These are phyloP conservation scores for Spea hammondii DNA, from an alignment of 2,797 vertebrate species.

Conservation along the genomic window DNA sequence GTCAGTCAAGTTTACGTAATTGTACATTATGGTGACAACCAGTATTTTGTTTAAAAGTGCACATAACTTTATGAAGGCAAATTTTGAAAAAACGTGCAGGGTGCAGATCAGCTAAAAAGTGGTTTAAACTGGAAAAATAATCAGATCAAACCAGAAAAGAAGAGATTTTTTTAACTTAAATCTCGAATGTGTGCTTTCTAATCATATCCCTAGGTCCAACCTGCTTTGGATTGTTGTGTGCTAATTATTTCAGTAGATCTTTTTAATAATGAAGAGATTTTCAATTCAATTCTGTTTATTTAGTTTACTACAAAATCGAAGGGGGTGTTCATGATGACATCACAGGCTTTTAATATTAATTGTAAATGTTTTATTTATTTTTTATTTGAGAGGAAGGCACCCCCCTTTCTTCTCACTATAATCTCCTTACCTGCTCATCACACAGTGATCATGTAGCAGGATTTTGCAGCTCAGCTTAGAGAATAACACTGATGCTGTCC, in stretches of 20 bases:
- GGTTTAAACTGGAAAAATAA: constrained; percentile 5
- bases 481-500: no score
- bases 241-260: not conserved
- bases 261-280: no score
- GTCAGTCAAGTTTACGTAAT: constrained; percentile 3
- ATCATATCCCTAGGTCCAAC: not conserved
- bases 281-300: no score
- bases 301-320: no score
- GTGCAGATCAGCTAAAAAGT: not conserved
- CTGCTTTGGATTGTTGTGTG: not conserved
- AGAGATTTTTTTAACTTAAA: not conserved
- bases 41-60: not conserved
- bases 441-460: no score
- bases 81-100: not conserved
- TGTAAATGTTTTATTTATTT: no score
- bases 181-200: not conserved
- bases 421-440: no score
- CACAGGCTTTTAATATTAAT: no score
- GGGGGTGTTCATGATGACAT: no score
- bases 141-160: constrained; percentile 3
- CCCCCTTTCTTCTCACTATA: no score
- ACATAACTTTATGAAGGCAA: not conserved
- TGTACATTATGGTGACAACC: not conserved
- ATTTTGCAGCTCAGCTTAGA: no score
- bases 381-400: no score